phyloP scores from a whole-genome alignment of 2,797 vertebrate species.

The Momotus momota region DNA sequence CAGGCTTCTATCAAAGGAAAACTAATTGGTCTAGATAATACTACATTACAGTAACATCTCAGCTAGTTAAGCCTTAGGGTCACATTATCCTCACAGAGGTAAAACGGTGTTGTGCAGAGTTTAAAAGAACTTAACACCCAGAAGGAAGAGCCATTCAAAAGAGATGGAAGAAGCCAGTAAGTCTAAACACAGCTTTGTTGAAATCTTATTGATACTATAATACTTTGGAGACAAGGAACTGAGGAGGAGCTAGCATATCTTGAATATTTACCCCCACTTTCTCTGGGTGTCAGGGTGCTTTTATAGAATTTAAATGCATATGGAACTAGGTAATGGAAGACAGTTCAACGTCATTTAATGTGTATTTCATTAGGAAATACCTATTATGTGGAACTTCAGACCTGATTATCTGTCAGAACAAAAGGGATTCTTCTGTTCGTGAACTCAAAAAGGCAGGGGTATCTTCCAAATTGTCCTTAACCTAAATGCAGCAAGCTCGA shows the following conservation, averaged over 20 bases:
- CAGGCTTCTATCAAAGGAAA: not conserved
- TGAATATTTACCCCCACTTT: not conserved
- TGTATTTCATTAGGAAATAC: not conserved
- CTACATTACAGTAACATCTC: not conserved
- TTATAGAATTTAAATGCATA: not conserved
- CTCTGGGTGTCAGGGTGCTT: not conserved
- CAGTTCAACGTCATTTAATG: not conserved
- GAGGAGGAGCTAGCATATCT: not conserved
- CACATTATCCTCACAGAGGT: not conserved
- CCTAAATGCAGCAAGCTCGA: not conserved
- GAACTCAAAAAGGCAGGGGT: not conserved
- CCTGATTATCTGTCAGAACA: not conserved
- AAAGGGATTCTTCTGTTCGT: not conserved
- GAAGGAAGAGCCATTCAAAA: not conserved
- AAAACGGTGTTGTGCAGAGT: not conserved
- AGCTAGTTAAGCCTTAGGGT: not conserved
- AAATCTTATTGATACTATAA: not conserved
- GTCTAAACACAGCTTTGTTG: not conserved
- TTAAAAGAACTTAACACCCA: not conserved
- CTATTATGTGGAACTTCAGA: not conserved
- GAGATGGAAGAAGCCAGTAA: not conserved
- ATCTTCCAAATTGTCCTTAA: not conserved
- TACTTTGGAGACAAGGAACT: not conserved
- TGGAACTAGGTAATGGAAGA: not conserved
- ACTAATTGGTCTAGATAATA: not conserved